Evolutionary conservation across 2,888 invertebrate species (phyloP), one percentile per base, ranked within the genome.

Genomic region (Lasioglossum malachurum): DNA sequence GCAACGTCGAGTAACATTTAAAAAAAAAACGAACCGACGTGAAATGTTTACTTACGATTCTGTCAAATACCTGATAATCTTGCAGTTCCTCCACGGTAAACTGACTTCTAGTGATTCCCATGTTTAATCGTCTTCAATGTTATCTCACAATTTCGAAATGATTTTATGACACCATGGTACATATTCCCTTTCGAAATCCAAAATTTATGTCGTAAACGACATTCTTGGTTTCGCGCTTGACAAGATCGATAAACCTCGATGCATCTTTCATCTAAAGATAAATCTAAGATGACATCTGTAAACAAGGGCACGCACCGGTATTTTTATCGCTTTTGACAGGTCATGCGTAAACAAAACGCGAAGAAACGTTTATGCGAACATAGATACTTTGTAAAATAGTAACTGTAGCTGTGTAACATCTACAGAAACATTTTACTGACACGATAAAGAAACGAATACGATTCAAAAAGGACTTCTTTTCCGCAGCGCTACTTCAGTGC

Each of bases 81-180:
- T 98, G 98, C 27, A 98, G 96, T 95, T 98, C 98, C 94, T 98
- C 98, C 93, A 98, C 98, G 2, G 97, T 97, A 95, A 98, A 98
- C 93, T 98, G 98, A 95, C 98, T 98, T 94, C 97, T 97, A 49
- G 97, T 97, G 94, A 98, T 98, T 41, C 98, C 98, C 98, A 98
- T 98, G 89, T 95, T 80, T 44, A 31, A 31, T 27, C 4, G 46
- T 19, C 12, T 35, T 10, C 4, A 16, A 16, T 75, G 44, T n/a
- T n/a, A n/a, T 5, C 53, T 64, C 31, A 35, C 0, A 41, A 41
- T n/a, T 53, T n/a, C 35, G 19, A 74, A 38, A 46, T 38, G 57
- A 27, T 46, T 71, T 78, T 14, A 75, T 31, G 27, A 41, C 35
- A 71, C 49, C 23, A 19, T 41, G 4, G 23, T 71, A 35, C 35